phyloP scores from a whole-genome alignment of 2,797 vertebrate genomes.

The Micropoecilia bifurca region DNA sequence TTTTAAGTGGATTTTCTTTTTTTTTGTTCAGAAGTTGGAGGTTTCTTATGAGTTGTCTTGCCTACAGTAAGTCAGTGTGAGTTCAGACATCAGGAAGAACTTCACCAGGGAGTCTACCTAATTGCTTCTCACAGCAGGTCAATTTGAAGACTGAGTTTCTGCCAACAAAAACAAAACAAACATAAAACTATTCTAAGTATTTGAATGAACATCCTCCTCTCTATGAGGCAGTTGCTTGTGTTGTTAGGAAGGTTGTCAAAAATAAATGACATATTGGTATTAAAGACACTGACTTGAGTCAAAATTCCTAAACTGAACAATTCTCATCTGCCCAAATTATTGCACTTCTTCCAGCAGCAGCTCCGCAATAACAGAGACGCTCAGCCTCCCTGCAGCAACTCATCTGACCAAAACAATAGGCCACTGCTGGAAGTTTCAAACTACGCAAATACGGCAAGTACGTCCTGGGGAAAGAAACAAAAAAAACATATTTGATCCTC shows the following conservation, averaged over 20 bases:
- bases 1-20: neutral
- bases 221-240: neutral
- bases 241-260: neutral
- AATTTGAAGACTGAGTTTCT: neutral
- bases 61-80: neutral
- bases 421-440: neutral
- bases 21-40: neutral
- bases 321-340: neutral
- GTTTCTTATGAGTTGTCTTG: neutral
- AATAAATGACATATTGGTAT: neutral
- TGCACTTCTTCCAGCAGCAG: neutral
- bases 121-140: constrained; percentile 3
- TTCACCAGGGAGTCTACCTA: neutral
- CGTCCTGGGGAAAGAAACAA: neutral
- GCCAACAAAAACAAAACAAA: neutral
- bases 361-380: neutral
- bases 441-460: neutral
- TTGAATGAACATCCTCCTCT: neutral
- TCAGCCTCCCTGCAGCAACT: neutral
- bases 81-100: constrained; percentile 2
- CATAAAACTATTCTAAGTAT: neutral
- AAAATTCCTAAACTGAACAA: neutral
- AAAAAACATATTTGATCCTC: neutral
- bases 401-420: neutral
- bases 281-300: neutral